These are phyloP conservation scores for Bombus huntii DNA, from an alignment of 1,140 invertebrate genomes.

Conservation along the genomic window DNA sequence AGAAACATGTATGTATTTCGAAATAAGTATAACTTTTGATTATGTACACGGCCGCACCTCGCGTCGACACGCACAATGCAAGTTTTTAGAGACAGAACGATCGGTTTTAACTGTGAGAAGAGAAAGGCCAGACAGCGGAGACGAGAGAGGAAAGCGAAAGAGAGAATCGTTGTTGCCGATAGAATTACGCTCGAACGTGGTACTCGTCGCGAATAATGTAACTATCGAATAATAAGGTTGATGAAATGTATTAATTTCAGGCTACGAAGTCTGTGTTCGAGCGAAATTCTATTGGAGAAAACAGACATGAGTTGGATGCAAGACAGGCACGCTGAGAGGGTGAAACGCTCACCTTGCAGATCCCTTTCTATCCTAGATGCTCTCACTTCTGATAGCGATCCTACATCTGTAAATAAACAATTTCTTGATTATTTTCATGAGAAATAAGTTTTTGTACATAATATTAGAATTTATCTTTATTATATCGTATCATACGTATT, in stretches of 20 bases:
- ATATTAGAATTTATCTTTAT: neutral
- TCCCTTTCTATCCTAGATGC: conserved; percentile 69
- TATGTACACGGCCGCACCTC: conserved; percentile 79
- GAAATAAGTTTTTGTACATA: neutral
- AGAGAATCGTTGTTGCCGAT: conserved; percentile 16
- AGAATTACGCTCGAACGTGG: conserved; percentile 31
- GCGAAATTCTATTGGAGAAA: conserved; percentile 20
- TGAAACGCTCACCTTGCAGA: conserved; percentile 55
- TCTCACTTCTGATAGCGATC: conserved; percentile 44
- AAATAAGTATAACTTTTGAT: conserved; percentile 30
- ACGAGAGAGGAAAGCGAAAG: conserved; percentile 44
- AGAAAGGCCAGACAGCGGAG: conserved; percentile 55
- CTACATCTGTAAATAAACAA: conserved; percentile 62
- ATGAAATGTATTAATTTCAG: conserved; percentile 1
- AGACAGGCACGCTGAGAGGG: neutral
- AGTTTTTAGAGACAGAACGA: conserved; percentile 49
- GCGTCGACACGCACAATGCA: conserved; percentile 75
- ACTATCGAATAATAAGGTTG: neutral
- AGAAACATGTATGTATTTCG: conserved; percentile 2
- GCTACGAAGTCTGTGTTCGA: neutral
- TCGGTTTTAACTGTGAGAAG: conserved; percentile 46
- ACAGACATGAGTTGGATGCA: conserved; percentile 48
- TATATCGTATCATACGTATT: too few relatives aligned
- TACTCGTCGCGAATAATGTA: neutral
- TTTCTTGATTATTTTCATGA: neutral